A percentile compares a stretch with the other conserved stretches of the same genome.
These are phyloP conservation scores for Australoheros facetus DNA, from an alignment of 2,797 vertebrate genomes.

Conservation along the genomic window DNA sequence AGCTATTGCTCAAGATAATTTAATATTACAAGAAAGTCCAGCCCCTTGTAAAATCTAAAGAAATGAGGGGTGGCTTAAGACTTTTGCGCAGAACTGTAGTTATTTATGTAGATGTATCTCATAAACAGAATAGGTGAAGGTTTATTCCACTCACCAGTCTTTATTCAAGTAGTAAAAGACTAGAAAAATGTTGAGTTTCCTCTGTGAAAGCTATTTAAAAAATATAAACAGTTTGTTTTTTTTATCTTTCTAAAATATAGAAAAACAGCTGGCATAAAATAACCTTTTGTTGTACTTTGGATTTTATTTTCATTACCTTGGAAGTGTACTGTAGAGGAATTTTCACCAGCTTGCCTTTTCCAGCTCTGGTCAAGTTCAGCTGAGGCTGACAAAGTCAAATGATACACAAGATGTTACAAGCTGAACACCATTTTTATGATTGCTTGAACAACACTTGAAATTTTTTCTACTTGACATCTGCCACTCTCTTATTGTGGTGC, in stretches of 20 bases:
- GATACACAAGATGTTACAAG: neutral
- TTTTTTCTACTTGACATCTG: neutral
- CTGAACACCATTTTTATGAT: neutral
- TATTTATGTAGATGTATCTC: neutral
- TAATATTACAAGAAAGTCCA: neutral
- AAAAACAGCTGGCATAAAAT: neutral
- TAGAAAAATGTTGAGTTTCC: neutral
- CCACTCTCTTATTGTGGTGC: neutral
- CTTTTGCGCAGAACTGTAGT: neutral
- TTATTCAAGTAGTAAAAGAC: neutral
- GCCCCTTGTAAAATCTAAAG: neutral
- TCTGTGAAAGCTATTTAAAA: neutral
- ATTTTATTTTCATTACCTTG: neutral
- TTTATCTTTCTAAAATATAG: too few species aligned
- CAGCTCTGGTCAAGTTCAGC: neutral
- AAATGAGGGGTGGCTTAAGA: neutral
- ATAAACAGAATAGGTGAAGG: neutral
- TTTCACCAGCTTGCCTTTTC: neutral
- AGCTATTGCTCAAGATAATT: neutral
- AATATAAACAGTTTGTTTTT: too few species aligned
- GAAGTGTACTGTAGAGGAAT: neutral
- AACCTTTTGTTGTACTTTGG: neutral
- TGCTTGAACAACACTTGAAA: constrained; percentile 1
- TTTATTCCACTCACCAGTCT: neutral
- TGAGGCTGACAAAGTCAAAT: neutral